Percentiles rank a stretch among this genome's conserved stretches.
Evolutionary conservation across 2,888 invertebrate species (phyloP).

Genomic region (Pandemis heparana): DNA sequence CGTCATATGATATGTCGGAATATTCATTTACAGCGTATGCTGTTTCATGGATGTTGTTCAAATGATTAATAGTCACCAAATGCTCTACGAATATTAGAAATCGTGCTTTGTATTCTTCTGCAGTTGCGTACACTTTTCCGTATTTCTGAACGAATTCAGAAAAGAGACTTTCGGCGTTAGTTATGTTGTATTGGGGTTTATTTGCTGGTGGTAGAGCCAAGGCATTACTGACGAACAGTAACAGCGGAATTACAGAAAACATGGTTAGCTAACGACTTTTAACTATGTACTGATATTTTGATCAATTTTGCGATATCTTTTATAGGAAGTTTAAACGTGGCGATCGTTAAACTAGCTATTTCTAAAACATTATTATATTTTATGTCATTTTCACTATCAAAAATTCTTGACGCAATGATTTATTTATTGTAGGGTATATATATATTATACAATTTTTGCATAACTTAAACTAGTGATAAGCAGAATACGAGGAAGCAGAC

Average conservation of each 20-base stretch:
- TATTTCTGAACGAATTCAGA: neutral
- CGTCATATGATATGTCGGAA: constrained; percentile 10
- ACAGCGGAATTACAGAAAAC: neutral
- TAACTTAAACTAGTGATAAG: too few species aligned
- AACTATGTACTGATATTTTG: neutral
- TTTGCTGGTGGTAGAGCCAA: neutral
- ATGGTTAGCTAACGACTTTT: neutral
- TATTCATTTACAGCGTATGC: constrained; percentile 1
- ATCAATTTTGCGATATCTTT: neutral
- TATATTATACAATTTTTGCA: too few species aligned
- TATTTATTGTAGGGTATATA: too few species aligned
- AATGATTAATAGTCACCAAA: constrained; percentile 4
- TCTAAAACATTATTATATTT: neutral
- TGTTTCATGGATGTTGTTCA: neutral
- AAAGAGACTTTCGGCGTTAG: constrained; percentile 4
- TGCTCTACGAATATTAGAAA: constrained; percentile 11
- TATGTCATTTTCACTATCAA: neutral
- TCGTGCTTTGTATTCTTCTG: constrained; percentile 1
- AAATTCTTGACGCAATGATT: too few species aligned
- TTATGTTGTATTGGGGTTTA: constrained; percentile 7
- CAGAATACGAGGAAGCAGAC: too few species aligned
- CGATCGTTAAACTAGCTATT: neutral
- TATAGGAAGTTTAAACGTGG: neutral
- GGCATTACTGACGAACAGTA: neutral
- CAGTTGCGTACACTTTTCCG: constrained; percentile 1